Evolutionary conservation across 2,113 vertebrate genomes (phyloP), one percentile per base, ranked within the genome.

Genomic region (Rhynchomys soricoides): DNA sequence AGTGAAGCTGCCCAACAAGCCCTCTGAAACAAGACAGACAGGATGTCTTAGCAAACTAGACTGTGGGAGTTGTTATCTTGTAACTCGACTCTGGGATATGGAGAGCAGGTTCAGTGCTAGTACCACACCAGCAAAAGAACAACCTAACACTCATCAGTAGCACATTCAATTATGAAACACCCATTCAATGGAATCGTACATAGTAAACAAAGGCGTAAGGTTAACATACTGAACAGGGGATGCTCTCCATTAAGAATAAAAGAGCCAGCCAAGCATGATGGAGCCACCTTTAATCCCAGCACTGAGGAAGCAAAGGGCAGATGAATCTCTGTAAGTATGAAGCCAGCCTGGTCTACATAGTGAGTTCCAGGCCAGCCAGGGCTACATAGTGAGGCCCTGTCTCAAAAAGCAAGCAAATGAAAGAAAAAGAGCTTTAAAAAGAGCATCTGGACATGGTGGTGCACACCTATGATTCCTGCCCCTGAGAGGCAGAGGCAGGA

Each of bases 1-100:
- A 45, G 40, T 40, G 21, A 93, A 75, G 77, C 26, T 95, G 57
- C 45, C 59, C 57, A 66, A 79, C 2, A 62, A 87, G 64, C 13
- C 52, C 55, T 88, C 68, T 57, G 31, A 78, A 96, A 83, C 86
- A 92, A 82, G 90, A 66, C 3, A 82, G 90, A 66, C 3, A n/a
- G 12, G 16, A 24, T 89, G 26, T 31, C 62, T 68, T 86, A 74
- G 21, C 45, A 96, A 93, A 79, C 62, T 66, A 77, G 2, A 82
- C 82, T 70, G 88, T 43, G 1, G 90, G 79, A 50, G 59, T 9
- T 37, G 79, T 40, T 45, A 19, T 37, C 68, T 78, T 96, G 52
- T 0, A 93, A 43, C 57, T 81, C 50, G 16, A 34, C 55, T 31
- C 40, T 48, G 19, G n/a, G 43, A 43, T 26, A 70, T 1, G 40